Conservation (phyloP, 2,888 invertebrate species). For the Melanophora roralis region DNA sequence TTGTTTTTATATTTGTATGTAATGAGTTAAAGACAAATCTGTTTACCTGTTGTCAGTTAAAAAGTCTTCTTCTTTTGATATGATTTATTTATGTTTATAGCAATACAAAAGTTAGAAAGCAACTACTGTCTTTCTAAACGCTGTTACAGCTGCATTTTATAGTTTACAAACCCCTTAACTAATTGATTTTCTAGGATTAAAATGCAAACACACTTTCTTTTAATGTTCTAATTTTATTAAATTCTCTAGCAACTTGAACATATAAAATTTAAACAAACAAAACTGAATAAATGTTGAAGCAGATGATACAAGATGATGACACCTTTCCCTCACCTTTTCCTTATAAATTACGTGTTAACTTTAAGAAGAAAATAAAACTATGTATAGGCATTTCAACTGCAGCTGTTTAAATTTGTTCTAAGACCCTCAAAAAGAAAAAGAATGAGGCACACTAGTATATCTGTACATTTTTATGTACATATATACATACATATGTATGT, state of each 20-base stretch:
- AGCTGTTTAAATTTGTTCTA: conserved; percentile 26
- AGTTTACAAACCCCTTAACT: conserved; percentile 42
- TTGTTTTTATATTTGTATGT: background rate
- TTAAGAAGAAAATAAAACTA: background rate
- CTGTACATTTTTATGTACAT: background rate
- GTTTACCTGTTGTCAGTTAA: background rate
- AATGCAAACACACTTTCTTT: conserved; percentile 6
- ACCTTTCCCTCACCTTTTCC: conserved; percentile 10
- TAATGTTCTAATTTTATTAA: background rate
- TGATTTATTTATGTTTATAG: too few relatives aligned
- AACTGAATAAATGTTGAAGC: background rate
- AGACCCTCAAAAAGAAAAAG: background rate
- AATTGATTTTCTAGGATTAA: conserved; percentile 54
- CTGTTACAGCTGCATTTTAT: background rate
- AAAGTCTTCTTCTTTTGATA: background rate
- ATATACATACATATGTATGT: too few relatives aligned
- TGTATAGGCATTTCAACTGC: conserved; percentile 15
- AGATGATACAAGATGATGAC: conserved; percentile 15
- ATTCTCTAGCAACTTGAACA: background rate
- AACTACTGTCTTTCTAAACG: background rate
- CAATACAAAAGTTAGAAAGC: background rate
- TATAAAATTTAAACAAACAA: conserved; percentile 3
- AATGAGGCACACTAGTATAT: background rate
- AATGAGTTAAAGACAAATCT: background rate
- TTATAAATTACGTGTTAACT: conserved; percentile 1